Conservation (phyloP, 2,888 invertebrate genomes). For the Teleogryllus oceanicus region DNA sequence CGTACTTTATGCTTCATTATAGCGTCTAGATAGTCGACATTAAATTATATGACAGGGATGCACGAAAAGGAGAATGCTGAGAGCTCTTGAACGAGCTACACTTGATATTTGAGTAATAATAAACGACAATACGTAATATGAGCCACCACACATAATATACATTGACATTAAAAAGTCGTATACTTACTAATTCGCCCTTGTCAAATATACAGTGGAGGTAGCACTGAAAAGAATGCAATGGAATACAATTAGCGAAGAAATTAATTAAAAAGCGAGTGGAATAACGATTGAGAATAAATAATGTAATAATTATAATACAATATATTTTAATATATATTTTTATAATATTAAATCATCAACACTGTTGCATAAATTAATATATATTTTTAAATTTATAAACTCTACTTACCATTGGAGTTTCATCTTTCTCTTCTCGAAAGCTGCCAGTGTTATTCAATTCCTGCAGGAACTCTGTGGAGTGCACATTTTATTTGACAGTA, state of each 20-base stretch:
- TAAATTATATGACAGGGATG: too few species aligned
- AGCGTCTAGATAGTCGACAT: too few species aligned
- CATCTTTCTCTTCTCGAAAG: constrained; percentile 56
- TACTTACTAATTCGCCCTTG: constrained; percentile 46
- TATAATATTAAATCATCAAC: constrained; percentile 18
- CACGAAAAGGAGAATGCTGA: too few species aligned
- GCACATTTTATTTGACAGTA: too few species aligned
- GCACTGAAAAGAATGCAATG: constrained; percentile 47
- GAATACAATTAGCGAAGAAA: neutral
- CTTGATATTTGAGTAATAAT: too few species aligned
- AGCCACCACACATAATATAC: too few species aligned
- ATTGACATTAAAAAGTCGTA: too few species aligned
- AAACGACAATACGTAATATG: too few species aligned
- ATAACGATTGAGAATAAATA: neutral
- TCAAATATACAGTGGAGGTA: constrained; percentile 56
- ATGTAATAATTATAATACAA: too few species aligned
- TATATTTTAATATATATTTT: too few species aligned
- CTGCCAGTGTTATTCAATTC: constrained; percentile 55
- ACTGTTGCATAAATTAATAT: neutral
- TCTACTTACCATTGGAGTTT: constrained; percentile 55
- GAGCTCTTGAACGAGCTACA: too few species aligned
- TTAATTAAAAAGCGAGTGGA: neutral
- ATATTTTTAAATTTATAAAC: neutral
- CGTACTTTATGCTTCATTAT: too few species aligned
- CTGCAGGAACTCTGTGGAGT: constrained; percentile 50